Evolutionary conservation across 2,888 invertebrate genomes (phyloP).

Genomic region (Pollenia labialis): DNA sequence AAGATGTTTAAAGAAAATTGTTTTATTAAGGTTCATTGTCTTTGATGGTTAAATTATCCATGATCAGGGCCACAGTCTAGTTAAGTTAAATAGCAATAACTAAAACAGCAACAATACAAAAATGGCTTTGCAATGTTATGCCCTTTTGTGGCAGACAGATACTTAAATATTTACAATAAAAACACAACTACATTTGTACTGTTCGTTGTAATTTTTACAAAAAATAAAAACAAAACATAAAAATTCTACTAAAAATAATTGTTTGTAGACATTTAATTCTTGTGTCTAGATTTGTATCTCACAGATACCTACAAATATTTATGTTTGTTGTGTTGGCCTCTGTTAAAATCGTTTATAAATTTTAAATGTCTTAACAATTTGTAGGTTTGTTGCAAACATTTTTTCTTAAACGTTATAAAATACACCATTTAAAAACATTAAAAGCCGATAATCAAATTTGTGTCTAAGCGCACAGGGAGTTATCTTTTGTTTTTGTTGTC

Average conservation of each 20-base stretch:
- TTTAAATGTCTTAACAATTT: slow-evolving; percentile 31
- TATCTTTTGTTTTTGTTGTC: not conserved
- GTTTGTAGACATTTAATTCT: not conserved
- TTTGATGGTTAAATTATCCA: slow-evolving; percentile 60
- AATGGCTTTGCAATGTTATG: slow-evolving; percentile 36
- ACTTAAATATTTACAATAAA: slow-evolving; percentile 30
- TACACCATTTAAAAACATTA: not conserved
- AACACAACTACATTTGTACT: not conserved
- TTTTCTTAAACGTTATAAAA: not conserved
- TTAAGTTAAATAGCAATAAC: slow-evolving; percentile 18
- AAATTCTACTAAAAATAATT: slow-evolving; percentile 17
- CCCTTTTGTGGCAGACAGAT: slow-evolving; percentile 56
- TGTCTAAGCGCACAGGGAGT: not conserved
- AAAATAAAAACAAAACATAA: slow-evolving; percentile 7
- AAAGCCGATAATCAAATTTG: not conserved
- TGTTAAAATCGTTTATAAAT: not conserved
- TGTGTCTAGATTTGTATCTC: slow-evolving; percentile 30
- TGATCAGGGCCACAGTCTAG: slow-evolving; percentile 62
- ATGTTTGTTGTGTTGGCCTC: not conserved
- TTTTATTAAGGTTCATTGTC: slow-evolving; percentile 68
- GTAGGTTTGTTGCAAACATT: slow-evolving; percentile 10
- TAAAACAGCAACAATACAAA: not conserved
- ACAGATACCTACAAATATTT: not conserved
- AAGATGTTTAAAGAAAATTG: slow-evolving; percentile 41
- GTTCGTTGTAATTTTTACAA: not conserved